Percentiles rank a stretch among this genome's conserved stretches.
Evolutionary conservation across 2,113 vertebrate species (phyloP).

Genomic region (Boulengeromyrus knoepffleri): DNA sequence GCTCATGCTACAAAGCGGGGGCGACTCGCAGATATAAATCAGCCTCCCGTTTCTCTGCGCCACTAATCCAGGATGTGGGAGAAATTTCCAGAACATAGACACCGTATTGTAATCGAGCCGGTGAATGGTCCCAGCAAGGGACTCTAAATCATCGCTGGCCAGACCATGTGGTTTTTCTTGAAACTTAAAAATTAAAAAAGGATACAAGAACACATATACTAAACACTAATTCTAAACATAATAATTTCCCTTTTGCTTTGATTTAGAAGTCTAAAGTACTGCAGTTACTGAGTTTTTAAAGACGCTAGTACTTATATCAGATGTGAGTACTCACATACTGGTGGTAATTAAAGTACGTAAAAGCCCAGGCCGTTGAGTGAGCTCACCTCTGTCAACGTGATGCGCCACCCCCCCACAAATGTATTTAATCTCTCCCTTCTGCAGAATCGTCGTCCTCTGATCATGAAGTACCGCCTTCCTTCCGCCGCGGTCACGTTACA

Average conservation of each 20-base stretch:
- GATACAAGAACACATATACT: background rate
- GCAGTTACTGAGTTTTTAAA: background rate
- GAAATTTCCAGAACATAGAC: conserved; percentile 8
- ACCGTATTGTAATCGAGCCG: background rate
- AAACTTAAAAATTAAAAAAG: background rate
- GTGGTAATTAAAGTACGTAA: conserved; percentile 20
- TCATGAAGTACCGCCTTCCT: conserved; percentile 28
- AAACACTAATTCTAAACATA: background rate
- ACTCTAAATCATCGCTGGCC: background rate
- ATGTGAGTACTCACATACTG: conserved; percentile 44
- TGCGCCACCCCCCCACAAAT: background rate
- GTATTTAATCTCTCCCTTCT: conserved; percentile 40
- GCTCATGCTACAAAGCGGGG: background rate
- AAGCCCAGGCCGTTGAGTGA: conserved; percentile 36
- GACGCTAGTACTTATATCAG: background rate
- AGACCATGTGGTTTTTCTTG: background rate
- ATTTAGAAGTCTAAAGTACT: background rate
- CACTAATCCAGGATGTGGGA: background rate
- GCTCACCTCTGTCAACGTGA: background rate
- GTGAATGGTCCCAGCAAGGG: background rate
- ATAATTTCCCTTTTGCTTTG: background rate
- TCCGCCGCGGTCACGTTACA: background rate
- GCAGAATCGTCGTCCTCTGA: background rate
- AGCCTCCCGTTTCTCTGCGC: conserved; percentile 21
- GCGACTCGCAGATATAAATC: conserved; percentile 35